Evolutionary conservation across 2,797 vertebrate species (phyloP).

Genomic region (Gymnocypris eckloni): DNA sequence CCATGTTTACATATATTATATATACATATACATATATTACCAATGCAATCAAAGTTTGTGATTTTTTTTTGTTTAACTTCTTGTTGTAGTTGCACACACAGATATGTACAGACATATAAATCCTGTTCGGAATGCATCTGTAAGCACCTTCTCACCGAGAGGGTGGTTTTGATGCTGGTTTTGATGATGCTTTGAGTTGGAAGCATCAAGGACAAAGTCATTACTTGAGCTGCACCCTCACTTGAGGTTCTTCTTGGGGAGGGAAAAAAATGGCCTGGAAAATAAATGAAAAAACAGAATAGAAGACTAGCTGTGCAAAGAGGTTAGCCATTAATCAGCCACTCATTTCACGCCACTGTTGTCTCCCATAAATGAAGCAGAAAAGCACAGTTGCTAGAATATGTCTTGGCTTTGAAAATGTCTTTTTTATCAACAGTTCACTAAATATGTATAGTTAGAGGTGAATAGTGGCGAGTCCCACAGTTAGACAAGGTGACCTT

Average conservation of each 20-base stretch:
- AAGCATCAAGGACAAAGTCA: conserved; percentile 43
- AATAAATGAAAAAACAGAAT: conserved; percentile 43
- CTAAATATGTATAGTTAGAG: conserved; percentile 44
- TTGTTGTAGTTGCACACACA: conserved; percentile 23
- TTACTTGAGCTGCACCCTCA: conserved; percentile 52
- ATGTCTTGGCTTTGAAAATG: conserved; percentile 46
- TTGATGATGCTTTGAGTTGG: conserved; percentile 3
- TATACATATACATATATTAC: conserved; percentile 44
- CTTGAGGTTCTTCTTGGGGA: conserved; percentile 39
- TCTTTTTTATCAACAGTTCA: conserved; percentile 54
- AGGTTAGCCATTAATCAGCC: conserved; percentile 40
- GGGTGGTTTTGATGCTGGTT: conserved; percentile 24
- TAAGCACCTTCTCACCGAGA: background rate
- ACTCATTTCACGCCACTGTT: conserved; percentile 21
- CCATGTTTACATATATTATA: conserved; percentile 50
- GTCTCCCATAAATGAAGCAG: background rate
- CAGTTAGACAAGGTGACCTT: conserved; percentile 30
- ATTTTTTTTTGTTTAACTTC: background rate
- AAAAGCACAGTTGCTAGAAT: conserved; percentile 23
- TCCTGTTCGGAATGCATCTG: background rate
- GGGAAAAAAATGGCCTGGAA: conserved; percentile 8
- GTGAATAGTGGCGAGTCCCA: conserved; percentile 15
- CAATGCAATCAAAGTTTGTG: conserved; percentile 32
- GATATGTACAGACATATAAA: conserved; percentile 11
- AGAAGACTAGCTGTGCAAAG: conserved; percentile 48